Base-by-base conservation (phyloP, 35 echinoderm and acorn worm species). In the Eucidaris tribuloides region DNA sequence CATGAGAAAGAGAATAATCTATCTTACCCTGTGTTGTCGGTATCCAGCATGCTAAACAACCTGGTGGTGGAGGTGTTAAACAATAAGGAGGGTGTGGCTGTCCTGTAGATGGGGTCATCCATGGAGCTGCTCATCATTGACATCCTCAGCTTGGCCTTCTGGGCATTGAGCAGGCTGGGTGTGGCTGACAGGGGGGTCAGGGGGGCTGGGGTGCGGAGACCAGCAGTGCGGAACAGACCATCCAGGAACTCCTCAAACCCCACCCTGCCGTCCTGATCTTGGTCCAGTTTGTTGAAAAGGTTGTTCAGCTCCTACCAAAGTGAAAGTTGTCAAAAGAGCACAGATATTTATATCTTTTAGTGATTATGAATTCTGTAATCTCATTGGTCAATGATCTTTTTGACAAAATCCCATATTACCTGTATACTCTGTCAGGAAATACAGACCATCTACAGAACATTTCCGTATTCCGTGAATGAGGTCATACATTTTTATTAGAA, bases 241-340 rank as follows among this genome's bases (percentile, higher is more conserved):
- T 86, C 74, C 4, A 98, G 71, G 81, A 98, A 98, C 57, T 98
- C 95, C 37, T 98, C 79, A 59, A 98, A 98, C 3, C 95, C 79
- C 17, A 98, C 95, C 23, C 54, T 72, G 18, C 86, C 87, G 71
- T 98, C 95, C 31, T 84, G 31, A 79, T 98, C 90, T 24, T 83
- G 86, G 58, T 98, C 95, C 6, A 98, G 83, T 78, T 98, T 98
- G 45, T 46, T 85, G 60, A 93, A 98, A 11, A 98, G 87, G 58
- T 93, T 98, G 42, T 83, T 55, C 19, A 98, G 57, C 39, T 93
- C 90, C 93, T 96, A 35, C 9, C n/a, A 59, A 59, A 63, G 60
- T 6, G 17, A 82, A 38, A 76, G 4, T 7, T 15, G 22, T 7
- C 20, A 29, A 23, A n/a, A 60, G 13, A 60, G 30, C 57, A 13